Evolutionary conservation across 1,140 invertebrate species (phyloP), one percentile per base, ranked within the genome.

Genomic region (Saccostrea glomerata): DNA sequence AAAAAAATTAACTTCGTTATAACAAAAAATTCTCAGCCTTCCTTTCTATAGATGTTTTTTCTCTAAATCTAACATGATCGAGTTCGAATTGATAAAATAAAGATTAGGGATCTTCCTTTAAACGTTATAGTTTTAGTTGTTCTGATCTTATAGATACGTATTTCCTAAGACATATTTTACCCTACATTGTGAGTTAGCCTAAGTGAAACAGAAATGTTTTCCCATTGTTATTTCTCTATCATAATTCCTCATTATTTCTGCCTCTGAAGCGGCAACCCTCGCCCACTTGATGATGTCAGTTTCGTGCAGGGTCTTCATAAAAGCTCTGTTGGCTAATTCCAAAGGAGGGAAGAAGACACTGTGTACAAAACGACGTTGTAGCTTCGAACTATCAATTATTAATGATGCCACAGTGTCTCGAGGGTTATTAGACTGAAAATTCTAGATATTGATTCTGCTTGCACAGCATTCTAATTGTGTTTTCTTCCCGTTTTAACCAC

Each of bases 351-450:
- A 23, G 20, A 20, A 23, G 23, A 66, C 17, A 12, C 25, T 36
- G 11, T 25, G 25, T 77, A 36, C 25, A 77, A 73, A 23, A 30
- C 23, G 25, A 12, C 66, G 25, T 13, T 73, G 66, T 23, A 36
- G 25, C 70, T 77, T 25, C 25, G 70, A 77, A 77, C 70, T 77
- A 77, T 77, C 70, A 77, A 77, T 77, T 77, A 77, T 77, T 77
- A 77, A 25, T 15, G 23, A 30, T 30, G 25, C 70, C 70, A 73
- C 70, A 25, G 30, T 36, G 70, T 77, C 70, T 77, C 70, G 23
- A 77, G 70, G 70, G 70, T 30, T 77, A 77, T 25, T 36, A 36
- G 25, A 77, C 25, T 30, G 23, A 77, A 77, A 36, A 77, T 17
- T 2, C 58, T 25, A 2, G 70, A 77, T 77, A 77, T 77, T 36